Base-by-base conservation (phyloP, 2,113 vertebrate genomes). In the Atrichornis clamosus region DNA sequence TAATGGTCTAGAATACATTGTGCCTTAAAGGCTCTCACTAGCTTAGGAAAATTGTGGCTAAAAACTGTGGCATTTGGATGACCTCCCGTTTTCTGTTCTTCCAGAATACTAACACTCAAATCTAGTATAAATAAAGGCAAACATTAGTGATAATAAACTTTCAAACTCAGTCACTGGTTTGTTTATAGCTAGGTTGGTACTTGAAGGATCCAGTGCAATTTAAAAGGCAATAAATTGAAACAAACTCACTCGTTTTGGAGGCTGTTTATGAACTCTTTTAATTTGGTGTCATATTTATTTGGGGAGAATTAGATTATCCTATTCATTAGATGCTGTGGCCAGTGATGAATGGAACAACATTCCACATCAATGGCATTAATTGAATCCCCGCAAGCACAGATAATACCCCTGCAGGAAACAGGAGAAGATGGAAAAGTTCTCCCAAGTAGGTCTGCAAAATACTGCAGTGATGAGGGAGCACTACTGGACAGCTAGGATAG, bases 261-360 rank as follows among this genome's bases (percentile, higher is more conserved):
- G 86, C 95, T 95, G 96, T 59, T 95, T 89, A 89, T 96, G 96
- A 92, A 92, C 73, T 74, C 96, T 96, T 96, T 97, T 96, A 96
- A 97, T 97, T 97, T 96, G 92, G 90, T 97, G 93, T 96, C 83
- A 75, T 96, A 94, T 96, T 96, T 94, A 96, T 97, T 89, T 92
- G 86, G 49, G 74, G 41, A 92, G 84, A 96, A 97, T 96, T 93
- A 93, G 89, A 97, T 97, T 94, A 94, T 90, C 86, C 90, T 92
- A 93, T 96, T 96, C 92, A 96, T 97, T 97, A 95, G 89, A 76
- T 96, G 86, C 96, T 95, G 90, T 84, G 85, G 60, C 92, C 56
- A 5, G 76, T 95, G 92, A 96, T 96, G 92, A 96, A 96, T 96
- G 95, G 93, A 93, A 75, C 90, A 96, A 89, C 83, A 89, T 94